Conservation (phyloP, 2,888 invertebrate genomes). For the Incurvaria masculella region DNA sequence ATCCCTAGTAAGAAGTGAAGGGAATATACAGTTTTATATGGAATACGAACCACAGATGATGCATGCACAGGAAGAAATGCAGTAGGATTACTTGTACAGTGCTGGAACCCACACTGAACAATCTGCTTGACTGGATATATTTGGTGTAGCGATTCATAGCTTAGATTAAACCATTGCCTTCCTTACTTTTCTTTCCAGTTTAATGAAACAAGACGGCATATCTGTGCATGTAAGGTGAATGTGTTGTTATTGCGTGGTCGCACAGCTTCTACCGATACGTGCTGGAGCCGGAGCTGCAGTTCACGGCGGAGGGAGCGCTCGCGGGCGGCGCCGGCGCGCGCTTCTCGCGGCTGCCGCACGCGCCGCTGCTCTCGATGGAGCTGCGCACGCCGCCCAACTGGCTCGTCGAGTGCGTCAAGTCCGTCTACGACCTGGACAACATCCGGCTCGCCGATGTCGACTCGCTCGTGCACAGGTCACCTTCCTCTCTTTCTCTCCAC, state of each 20-base stretch:
- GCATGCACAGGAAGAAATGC: too few relatives aligned
- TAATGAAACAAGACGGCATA: too few relatives aligned
- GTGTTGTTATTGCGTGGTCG: constrained; percentile 12
- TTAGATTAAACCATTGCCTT: too few relatives aligned
- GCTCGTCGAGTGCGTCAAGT: constrained; percentile 90
- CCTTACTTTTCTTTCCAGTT: too few relatives aligned
- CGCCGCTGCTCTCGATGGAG: constrained; percentile 81
- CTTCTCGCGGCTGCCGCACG: constrained; percentile 87
- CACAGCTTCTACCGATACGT: constrained; percentile 95
- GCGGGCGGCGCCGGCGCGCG: constrained; percentile 76
- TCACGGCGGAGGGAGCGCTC: constrained; percentile 65
- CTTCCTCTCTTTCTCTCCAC: constrained; percentile 2
- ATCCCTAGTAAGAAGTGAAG: too few relatives aligned
- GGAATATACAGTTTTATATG: too few relatives aligned
- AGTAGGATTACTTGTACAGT: too few relatives aligned
- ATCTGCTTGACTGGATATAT: too few relatives aligned
- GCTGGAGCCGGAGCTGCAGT: constrained; percentile 84
- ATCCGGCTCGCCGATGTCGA: constrained; percentile 92
- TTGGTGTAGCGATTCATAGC: too few relatives aligned
- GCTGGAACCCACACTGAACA: too few relatives aligned
- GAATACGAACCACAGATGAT: too few relatives aligned
- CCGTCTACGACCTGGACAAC: constrained; percentile 96
- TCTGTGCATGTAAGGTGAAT: too few relatives aligned
- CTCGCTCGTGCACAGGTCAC: constrained; percentile 75
- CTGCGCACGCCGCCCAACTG: constrained; percentile 89